Base-by-base conservation (phyloP, 2,888 invertebrate species). In the Conchocele bisecta region DNA sequence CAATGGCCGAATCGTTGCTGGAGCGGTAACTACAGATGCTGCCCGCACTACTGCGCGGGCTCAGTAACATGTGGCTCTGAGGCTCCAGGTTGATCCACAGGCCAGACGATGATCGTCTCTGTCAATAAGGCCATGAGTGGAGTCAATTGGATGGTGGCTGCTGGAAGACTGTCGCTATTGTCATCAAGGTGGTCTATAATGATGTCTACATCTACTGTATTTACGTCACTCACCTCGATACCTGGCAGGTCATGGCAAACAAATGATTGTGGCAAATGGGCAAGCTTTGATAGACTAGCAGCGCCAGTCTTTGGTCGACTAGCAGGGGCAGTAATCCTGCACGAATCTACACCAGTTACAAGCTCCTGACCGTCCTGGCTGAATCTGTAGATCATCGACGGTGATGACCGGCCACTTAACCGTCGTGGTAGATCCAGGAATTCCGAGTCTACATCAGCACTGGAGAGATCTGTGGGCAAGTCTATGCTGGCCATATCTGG, bases 1-100 rank as follows among this genome's bases (percentile, higher is more conserved):
- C 87, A 11, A 87, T 85, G 0, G 87, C 87, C 2, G 87, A 87
- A 68, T 87, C 87, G 69, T 86, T 85, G 61, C 86, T 86, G 33
- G 86, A 86, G 22, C 82, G 66, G 42, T 64, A 71, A 46, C 86
- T 86, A 64, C 78, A 78, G 33, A 83, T 75, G 70, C 85, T 85
- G 37, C 76, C 70, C 41, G 72, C 81, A 57, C 86, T 84, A 37
- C 83, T 82, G 4, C 83, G 51, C 29, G 83, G 83, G 70, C 83
- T 84, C 17, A 79, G 37, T 11, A 72, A 57, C 5, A 54, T 20
- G 42, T 81, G 79, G 11, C 35, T 56, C 48, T 56, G 63, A 24
- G 67, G 58, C 11, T 67, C 65, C 24, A 67, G 24, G 24, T 59
- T 64, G 17, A 61, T 63, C 70, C 69, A 75, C 24, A 39, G 17